Evolutionary conservation across 2,113 vertebrate genomes (phyloP).

Genomic region (Oenanthe oenanthe): DNA sequence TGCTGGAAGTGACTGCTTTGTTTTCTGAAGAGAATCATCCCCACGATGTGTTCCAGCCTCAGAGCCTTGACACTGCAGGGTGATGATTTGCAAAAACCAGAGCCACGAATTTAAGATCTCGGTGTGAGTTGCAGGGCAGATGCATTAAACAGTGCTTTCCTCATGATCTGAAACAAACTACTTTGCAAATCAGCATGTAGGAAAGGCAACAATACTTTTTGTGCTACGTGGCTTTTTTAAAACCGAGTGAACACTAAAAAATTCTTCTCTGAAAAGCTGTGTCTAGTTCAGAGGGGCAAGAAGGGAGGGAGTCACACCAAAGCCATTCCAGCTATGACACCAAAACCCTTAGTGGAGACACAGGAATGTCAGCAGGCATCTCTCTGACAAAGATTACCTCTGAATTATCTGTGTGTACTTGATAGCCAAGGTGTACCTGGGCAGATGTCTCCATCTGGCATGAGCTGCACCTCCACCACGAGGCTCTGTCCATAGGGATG

Average conservation of each 20-base stretch:
- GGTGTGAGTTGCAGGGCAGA: background rate
- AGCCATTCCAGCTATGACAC: background rate
- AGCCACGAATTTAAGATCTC: background rate
- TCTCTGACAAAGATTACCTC: background rate
- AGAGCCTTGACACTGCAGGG: background rate
- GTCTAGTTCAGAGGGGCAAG: background rate
- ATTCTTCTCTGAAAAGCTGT: background rate
- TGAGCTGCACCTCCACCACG: fast-evolving
- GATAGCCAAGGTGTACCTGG: background rate
- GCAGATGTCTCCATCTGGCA: background rate
- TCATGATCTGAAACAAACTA: background rate
- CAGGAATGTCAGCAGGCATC: background rate
- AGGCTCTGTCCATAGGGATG: background rate
- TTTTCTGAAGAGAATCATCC: background rate
- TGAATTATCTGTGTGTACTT: background rate
- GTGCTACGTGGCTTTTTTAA: background rate
- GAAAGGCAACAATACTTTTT: background rate
- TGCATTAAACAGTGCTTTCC: background rate
- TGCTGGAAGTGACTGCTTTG: background rate
- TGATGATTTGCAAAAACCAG: background rate
- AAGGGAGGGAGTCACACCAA: background rate
- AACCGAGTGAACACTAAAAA: background rate
- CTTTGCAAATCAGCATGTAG: background rate
- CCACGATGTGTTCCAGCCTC: background rate
- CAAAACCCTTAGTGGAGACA: background rate